Evolutionary conservation across 2,888 invertebrate genomes (phyloP).

Genomic region (Lapara coniferarum): DNA sequence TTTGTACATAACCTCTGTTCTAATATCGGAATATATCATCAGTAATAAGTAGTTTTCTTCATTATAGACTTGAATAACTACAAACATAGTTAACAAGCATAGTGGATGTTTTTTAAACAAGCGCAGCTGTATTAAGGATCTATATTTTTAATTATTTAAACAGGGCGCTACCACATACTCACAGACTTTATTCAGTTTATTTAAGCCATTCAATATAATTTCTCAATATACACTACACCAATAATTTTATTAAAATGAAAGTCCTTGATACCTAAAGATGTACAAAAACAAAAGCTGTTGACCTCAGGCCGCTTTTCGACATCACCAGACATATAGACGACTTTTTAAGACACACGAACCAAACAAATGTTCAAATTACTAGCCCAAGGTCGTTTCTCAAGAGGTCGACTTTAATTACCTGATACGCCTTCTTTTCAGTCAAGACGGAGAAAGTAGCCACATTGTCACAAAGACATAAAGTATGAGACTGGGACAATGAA

Average conservation of each 20-base stretch:
- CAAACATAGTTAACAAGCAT: too few relatives aligned
- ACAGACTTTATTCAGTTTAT: too few relatives aligned
- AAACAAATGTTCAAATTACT: neutral
- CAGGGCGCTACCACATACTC: neutral
- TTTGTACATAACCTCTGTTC: neutral
- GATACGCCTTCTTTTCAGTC: constrained; percentile 4
- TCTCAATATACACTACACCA: too few relatives aligned
- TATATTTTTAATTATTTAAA: neutral
- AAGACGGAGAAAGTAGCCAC: neutral
- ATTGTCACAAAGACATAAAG: neutral
- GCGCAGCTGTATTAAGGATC: neutral
- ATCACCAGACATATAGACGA: constrained; percentile 6
- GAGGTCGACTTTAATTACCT: constrained; percentile 4
- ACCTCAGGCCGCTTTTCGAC: constrained; percentile 9
- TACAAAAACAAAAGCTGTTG: constrained; percentile 16
- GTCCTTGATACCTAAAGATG: neutral
- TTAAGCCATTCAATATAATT: too few relatives aligned
- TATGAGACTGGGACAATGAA: neutral
- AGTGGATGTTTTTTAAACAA: too few relatives aligned
- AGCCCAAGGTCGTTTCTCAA: neutral
- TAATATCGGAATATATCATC: neutral
- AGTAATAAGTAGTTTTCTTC: neutral
- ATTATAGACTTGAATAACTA: too few relatives aligned
- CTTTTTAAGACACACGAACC: neutral
- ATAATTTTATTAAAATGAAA: neutral